Conservation (phyloP, 2,113 vertebrate species). For the Oreamnos americanus region DNA sequence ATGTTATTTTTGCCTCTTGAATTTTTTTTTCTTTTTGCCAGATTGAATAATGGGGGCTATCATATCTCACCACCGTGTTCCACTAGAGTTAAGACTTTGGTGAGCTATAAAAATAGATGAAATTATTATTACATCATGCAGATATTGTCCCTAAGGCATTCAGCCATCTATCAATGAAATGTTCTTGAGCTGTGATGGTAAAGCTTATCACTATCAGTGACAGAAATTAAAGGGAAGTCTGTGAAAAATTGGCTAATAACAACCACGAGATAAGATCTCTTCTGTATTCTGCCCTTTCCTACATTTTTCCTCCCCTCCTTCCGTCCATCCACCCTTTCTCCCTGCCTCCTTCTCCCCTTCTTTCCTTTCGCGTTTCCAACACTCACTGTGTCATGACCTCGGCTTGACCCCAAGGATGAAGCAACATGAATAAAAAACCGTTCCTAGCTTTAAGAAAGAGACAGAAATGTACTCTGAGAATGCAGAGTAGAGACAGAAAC, state of each 20-base stretch:
- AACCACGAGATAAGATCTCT: not conserved
- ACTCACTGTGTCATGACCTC: fast-evolving
- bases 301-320: fast-evolving
- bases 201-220: not conserved
- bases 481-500: no score
- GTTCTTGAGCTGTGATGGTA: not conserved
- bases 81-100: not conserved
- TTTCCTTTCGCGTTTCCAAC: not conserved
- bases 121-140: not conserved
- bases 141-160: not conserved
- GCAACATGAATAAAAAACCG: not conserved
- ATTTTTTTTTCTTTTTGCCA: not conserved
- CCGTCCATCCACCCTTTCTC: not conserved
- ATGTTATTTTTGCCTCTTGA: not conserved
- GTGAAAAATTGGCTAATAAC: not conserved
- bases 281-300: no score
- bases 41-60: not conserved
- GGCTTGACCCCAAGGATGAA: not conserved
- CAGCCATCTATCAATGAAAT: not conserved
- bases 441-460: not conserved
- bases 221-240: not conserved
- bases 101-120: not conserved
- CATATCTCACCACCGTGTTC: not conserved
- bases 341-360: fast-evolving
- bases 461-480: not conserved